Base-by-base conservation (phyloP, 2,113 vertebrate genomes). In the Crotalus helleri region DNA sequence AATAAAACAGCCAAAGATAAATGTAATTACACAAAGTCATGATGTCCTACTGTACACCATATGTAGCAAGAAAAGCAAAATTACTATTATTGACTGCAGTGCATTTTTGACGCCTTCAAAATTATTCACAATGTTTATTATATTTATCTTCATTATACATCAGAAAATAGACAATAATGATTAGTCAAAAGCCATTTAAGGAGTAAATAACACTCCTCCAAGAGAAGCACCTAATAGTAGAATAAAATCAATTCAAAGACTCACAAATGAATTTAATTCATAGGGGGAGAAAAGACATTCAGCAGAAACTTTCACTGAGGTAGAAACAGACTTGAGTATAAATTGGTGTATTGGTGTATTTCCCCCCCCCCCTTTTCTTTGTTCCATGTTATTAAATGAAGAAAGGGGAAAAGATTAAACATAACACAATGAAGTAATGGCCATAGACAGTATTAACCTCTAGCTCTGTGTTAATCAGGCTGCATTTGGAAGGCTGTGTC, bases 221-320 rank as follows among this genome's bases (percentile, higher is more conserved):
- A 39, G 19, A 51, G 26, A 81, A 81, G 17, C 33, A 10, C 7
- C 74, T 33, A 81, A 81, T 39, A 19, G 17, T 39, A 39, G 6
- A 19, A 81, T 81, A 81, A 90, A 91, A 58, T 3, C 89, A 87
- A 57, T 8, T 11, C 46, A 85, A 91, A 59, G 26, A n/a, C 86
- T 94, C 17, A 85, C 3, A 91, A 94, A 59, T 49, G 93, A 94
- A 5, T 3, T 5, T 61, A 21, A 81, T 87, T 57, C 88, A 90
- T 49, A 1, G 85, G 46, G 46, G 46, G 39, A 9, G 9, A 5
- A 81, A 44, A 21, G 21, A 69, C 49, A 69, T n/a, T 81, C 17
- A 81, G 74, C 74, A 44, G 17, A 81, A 39, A 39, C 17, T 81
- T 81, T 81, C 33, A 44, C 17, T 81, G 19, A 44, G 33, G 17